Percentiles rank a stretch among this genome's conserved stretches.
Evolutionary conservation across 2,888 invertebrate genomes (phyloP).

Genomic region (Erebia aethiops): DNA sequence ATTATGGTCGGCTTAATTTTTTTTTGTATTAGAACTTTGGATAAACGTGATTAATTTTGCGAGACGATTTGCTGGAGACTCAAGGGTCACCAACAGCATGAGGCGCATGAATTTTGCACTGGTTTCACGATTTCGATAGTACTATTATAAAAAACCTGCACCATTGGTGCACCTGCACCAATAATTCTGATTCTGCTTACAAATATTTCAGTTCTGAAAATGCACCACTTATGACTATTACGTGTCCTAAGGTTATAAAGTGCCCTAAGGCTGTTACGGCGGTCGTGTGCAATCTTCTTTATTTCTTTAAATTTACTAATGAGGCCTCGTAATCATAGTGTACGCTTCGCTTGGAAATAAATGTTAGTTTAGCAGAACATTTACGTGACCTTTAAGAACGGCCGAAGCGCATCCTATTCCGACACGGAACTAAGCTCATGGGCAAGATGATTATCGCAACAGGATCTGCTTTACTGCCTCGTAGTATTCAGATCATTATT

Average conservation of each 20-base stretch:
- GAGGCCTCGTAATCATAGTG: slow-evolving; percentile 2
- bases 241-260: too few species aligned
- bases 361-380: slow-evolving; percentile 35
- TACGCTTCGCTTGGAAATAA: slow-evolving; percentile 24
- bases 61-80: background rate
- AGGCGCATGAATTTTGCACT: too few species aligned
- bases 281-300: too few species aligned
- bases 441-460: slow-evolving; percentile 58
- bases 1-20: background rate
- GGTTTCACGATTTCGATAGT: too few species aligned
- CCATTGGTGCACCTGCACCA: too few species aligned
- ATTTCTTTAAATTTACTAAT: slow-evolving; percentile 4
- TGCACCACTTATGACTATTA: too few species aligned
- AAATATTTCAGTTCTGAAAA: too few species aligned
- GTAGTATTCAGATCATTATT: slow-evolving; percentile 26
- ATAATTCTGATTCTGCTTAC: too few species aligned
- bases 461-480: slow-evolving; percentile 53
- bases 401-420: slow-evolving; percentile 59
- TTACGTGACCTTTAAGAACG: slow-evolving; percentile 38
- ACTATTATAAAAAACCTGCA: too few species aligned
- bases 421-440: slow-evolving; percentile 61
- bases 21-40: too few species aligned
- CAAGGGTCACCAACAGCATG: too few species aligned
- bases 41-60: background rate
- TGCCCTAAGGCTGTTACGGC: too few species aligned